phyloP scores from a whole-genome alignment of 2,797 vertebrate genomes.

The Vespertilio murinus region DNA sequence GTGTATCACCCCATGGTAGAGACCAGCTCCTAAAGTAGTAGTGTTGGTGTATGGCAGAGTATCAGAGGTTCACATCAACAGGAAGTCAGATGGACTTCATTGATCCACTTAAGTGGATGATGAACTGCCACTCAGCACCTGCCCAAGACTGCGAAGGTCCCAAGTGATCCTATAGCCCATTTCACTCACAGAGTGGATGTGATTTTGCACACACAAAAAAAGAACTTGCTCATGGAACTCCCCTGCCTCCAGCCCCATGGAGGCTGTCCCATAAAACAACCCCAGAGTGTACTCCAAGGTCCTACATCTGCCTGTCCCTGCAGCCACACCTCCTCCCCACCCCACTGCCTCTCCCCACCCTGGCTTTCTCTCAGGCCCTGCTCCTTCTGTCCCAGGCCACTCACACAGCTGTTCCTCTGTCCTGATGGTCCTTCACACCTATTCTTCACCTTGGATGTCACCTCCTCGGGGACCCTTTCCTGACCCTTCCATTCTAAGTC shows the following conservation, averaged over 20 bases:
- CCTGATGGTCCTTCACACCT: not conserved
- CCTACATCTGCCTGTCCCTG: not conserved
- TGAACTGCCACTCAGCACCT: not conserved
- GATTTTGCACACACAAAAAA: too few species aligned
- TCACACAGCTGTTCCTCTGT: not conserved
- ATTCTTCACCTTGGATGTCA: not conserved
- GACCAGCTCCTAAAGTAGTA: not conserved
- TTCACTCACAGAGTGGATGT: not conserved
- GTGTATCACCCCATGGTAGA: not conserved
- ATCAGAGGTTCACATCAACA: too few species aligned
- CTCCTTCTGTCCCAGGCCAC: not conserved
- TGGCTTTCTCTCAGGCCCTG: not conserved
- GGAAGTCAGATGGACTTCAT: not conserved
- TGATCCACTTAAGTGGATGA: not conserved
- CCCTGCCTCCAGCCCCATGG: not conserved
- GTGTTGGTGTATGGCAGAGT: not conserved
- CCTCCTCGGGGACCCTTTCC: not conserved
- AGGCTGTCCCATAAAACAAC: too few species aligned
- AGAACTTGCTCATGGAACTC: not conserved
- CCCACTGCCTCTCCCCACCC: accelerated
- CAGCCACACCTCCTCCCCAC: accelerated
- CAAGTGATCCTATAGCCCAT: not conserved
- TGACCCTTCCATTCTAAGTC: not conserved
- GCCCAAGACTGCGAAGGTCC: not conserved
- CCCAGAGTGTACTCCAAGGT: not conserved